These are phyloP conservation scores for Digitonthophagus gazella DNA, from an alignment of 2,888 invertebrate genomes.

Conservation along the genomic window DNA sequence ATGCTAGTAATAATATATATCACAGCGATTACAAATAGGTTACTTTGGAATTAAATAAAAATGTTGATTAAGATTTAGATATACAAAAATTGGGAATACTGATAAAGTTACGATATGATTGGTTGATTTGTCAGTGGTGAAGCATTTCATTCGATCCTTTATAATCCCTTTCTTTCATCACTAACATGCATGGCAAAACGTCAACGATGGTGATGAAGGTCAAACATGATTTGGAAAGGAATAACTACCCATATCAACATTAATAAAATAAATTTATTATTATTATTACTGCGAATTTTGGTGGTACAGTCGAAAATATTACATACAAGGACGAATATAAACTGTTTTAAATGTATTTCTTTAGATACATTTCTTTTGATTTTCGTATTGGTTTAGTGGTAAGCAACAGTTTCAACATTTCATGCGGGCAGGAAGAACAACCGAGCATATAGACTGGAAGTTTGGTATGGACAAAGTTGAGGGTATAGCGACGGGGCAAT, in stretches of 20 bases:
- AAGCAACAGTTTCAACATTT: neutral
- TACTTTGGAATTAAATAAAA: conserved; percentile 30
- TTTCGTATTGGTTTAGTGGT: neutral
- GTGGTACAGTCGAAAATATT: neutral
- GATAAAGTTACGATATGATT: conserved; percentile 41
- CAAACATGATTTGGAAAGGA: neutral
- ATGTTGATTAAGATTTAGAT: conserved; percentile 25
- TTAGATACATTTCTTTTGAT: neutral
- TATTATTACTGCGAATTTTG: neutral
- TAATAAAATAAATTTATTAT: conserved; percentile 28
- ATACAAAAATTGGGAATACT: conserved; percentile 29
- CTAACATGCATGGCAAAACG: neutral
- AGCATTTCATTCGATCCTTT: conserved; percentile 34
- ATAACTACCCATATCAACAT: conserved; percentile 22
- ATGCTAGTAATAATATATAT: conserved; percentile 35
- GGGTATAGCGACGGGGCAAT: conserved; percentile 4
- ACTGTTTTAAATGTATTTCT: too few relatives aligned
- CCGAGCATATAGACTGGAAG: too few relatives aligned
- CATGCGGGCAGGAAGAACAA: too few relatives aligned
- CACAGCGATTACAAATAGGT: conserved; percentile 45
- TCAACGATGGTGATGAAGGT: neutral
- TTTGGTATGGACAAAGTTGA: neutral
- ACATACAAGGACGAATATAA: neutral
- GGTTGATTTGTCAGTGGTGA: conserved; percentile 43
- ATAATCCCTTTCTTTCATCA: conserved; percentile 1